Evolutionary conservation across 2,888 invertebrate species (phyloP).

Genomic region (Hoplodrina ambigua): DNA sequence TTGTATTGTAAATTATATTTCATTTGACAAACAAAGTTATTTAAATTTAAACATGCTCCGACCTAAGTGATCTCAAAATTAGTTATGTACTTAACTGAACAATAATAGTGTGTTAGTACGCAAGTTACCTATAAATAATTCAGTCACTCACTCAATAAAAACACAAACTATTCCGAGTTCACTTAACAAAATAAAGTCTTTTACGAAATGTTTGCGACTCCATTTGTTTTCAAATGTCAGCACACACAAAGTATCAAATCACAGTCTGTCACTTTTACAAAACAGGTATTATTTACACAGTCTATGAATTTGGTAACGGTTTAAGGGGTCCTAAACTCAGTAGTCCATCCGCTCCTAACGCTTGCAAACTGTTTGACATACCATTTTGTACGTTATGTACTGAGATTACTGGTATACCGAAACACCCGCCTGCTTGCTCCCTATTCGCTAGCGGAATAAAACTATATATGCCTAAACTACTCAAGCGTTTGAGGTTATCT

Average conservation of each 20-base stretch:
- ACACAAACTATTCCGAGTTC: slow-evolving; percentile 15
- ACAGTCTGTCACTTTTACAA: slow-evolving; percentile 48
- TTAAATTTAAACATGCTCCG: slow-evolving; percentile 3
- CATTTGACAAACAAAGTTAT: not conserved
- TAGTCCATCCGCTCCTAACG: slow-evolving; percentile 93
- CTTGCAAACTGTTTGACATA: slow-evolving; percentile 89
- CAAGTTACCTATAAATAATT: slow-evolving; percentile 20
- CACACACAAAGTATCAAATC: slow-evolving; percentile 40
- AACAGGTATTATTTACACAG: slow-evolving; percentile 14
- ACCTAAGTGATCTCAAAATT: slow-evolving; percentile 4
- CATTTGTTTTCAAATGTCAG: slow-evolving; percentile 7
- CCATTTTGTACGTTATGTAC: slow-evolving; percentile 92
- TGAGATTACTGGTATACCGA: slow-evolving; percentile 93
- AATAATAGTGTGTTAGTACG: not conserved
- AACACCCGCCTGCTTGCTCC: slow-evolving; percentile 91
- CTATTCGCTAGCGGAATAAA: slow-evolving; percentile 93
- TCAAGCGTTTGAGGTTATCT: slow-evolving; percentile 91
- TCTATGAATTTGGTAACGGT: slow-evolving; percentile 86
- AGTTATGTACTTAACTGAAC: slow-evolving; percentile 7
- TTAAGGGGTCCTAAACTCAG: slow-evolving; percentile 93
- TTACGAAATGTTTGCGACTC: slow-evolving; percentile 26
- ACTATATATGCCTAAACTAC: slow-evolving; percentile 93
- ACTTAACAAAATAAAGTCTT: slow-evolving; percentile 24
- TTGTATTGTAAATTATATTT: not conserved
- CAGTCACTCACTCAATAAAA: slow-evolving; percentile 6